Base-by-base conservation (phyloP, 2,888 invertebrate genomes). In the Zonitis immaculata region DNA sequence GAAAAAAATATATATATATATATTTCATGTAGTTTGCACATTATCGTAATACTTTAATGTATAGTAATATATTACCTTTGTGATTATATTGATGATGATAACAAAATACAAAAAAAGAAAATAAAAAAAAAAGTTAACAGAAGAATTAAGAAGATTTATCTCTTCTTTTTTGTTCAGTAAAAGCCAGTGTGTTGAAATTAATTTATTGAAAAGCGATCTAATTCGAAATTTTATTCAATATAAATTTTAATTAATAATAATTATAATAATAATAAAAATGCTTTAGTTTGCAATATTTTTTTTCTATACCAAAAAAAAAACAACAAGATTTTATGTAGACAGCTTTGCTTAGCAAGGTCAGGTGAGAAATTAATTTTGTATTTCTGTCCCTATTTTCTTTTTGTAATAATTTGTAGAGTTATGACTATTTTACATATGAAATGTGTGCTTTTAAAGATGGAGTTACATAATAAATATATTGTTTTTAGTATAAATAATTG, bases 381-480 rank as follows among this genome's bases (percentile, higher is more conserved):
- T 64, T 60, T 18, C 11, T 32, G 7, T 11, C 20, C 5, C n/a
- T n/a, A n/a, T n/a, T 16, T 35, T 18, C 59, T 54, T 67, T 67
- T 65, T 67, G 66, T 70, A 66, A 65, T 58, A 51, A 61, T 69
- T 67, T 69, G 65, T 67, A 70, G 67, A 68, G 64, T 66, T 68
- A 66, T 62, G 63, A 68, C 66, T 70, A 70, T 70, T 71, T 71
- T 70, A 70, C 67, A 68, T 69, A 68, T 62, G 65, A 66, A 66
- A 67, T 71, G 70, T 72, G 70, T 71, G 72, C 72, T 72, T 72
- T 71, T 71, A 70, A 71, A 64, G 69, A 68, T 70, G 67, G 68
- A 70, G 69, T 71, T 70, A 67, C 61, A 65, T 64, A 63, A 66
- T 69, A 69, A 68, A 68, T 69, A 69, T 70, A 71, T 71, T 71